Evolutionary conservation across 2,797 vertebrate genomes (phyloP).

Genomic region (Micropoecilia bifurca): DNA sequence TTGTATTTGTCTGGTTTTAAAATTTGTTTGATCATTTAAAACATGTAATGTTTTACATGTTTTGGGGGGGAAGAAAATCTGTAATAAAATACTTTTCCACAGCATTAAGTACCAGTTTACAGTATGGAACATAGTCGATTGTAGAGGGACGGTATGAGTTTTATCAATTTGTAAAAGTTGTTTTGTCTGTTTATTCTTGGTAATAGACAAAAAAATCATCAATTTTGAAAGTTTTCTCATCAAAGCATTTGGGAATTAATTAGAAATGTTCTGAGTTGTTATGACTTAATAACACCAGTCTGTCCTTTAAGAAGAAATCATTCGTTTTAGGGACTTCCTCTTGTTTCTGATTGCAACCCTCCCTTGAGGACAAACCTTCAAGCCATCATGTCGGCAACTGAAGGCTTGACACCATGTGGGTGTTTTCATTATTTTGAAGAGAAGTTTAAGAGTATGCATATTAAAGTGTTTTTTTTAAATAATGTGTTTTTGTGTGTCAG

Average conservation of each 20-base stretch:
- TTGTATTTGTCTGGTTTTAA: background rate
- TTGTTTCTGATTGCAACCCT: background rate
- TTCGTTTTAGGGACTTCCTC: background rate
- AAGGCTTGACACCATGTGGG: background rate
- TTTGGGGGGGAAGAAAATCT: background rate
- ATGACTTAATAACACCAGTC: no score
- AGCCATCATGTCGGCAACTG: background rate
- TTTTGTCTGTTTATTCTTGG: no score
- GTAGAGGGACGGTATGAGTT: background rate
- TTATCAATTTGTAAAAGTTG: background rate
- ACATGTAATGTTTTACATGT: background rate
- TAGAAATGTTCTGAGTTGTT: no score
- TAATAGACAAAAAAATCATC: no score
- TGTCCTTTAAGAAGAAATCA: no score
- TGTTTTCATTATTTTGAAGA: background rate
- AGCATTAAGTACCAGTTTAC: background rate
- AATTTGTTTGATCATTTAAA: background rate
- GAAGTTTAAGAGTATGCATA: background rate
- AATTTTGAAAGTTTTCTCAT: no score
- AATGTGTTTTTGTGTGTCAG: background rate
- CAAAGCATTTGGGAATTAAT: no score
- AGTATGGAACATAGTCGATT: background rate
- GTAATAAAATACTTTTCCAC: background rate
- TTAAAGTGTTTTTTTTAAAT: background rate
- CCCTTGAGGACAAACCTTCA: no score